Evolutionary conservation across 1,140 invertebrate species (phyloP), one percentile per base, ranked within the genome.

Genomic region (Penaeus chinensis): DNA sequence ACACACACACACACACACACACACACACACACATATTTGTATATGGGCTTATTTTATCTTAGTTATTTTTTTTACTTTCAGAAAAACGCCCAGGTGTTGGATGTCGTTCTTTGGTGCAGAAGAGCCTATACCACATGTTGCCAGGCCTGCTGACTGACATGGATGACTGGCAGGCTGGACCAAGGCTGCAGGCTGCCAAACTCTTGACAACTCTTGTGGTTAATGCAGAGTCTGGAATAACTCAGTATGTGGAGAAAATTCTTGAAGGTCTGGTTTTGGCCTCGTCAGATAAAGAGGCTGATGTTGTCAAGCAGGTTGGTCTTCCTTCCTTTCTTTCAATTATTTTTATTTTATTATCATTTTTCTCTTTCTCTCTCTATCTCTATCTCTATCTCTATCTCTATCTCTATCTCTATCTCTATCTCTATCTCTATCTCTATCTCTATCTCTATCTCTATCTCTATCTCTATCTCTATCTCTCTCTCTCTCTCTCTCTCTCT

Each of bases 161-260:
- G 54, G 86, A 87, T 78, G 86, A 87, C 60, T 87, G 86, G 86
- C 86, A 83, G 80, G 80, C 61, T 16, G 80, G 86, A n/a, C 80
- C 86, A 20, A 82, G 86, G 32, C 74, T 87, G 18, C 86, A 87
- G 13, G 86, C 86, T 42, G 86, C 81, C 27, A 82, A 77, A 62
- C 81, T 87, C n/a, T 76, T 87, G 20, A 65, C 86, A 37, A 69
- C 74, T 13, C 71, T 87, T 8, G 69, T 87, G n/a, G 62, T 87
- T 11, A 82, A 82, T 78, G 86, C 86, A 24, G 86, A 87, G 19
- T 22, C 22, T n/a, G 81, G 81, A 66, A 76, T 82, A 74, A 87
- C 86, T 42, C 86, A 87, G 71, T 87, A 87, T 83, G 86, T 74
- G n/a, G 86, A 87, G n/a, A 82, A 82, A 65, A 54, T 87, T 22